These are phyloP conservation scores for Nomada flava DNA, from an alignment of 2,888 invertebrate species.

Conservation along the genomic window DNA sequence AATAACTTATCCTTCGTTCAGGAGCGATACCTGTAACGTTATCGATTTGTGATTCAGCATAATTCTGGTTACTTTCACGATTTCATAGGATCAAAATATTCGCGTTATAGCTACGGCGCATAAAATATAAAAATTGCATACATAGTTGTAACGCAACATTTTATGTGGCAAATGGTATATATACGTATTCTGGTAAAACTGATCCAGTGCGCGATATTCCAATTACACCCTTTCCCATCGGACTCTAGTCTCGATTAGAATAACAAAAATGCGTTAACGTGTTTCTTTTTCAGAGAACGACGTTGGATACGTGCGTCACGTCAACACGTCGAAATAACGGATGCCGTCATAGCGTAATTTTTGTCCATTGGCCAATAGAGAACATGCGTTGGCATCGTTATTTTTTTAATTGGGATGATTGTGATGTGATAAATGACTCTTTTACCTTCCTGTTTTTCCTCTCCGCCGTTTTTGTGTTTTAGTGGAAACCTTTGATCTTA, in stretches of 20 bases:
- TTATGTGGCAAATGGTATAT: neutral
- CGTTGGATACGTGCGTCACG: neutral
- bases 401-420: slow-evolving; percentile 1
- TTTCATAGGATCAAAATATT: neutral
- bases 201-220: neutral
- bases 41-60: neutral
- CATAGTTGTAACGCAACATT: neutral
- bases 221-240: neutral
- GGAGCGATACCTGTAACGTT: neutral
- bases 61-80: neutral
- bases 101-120: neutral
- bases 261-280: neutral
- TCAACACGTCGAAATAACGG: neutral
- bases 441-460: neutral
- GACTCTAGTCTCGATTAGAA: neutral
- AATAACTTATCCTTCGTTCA: too few relatives aligned
- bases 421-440: neutral
- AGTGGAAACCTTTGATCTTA: too few relatives aligned
- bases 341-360: neutral
- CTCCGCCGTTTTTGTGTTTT: too few relatives aligned
- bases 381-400: too few relatives aligned
- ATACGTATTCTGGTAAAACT: neutral
- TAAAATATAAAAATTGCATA: neutral
- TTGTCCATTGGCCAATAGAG: neutral
- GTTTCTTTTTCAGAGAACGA: slow-evolving; percentile 26